Base-by-base conservation (phyloP, 2,888 invertebrate genomes). In the Campoplex nolae region DNA sequence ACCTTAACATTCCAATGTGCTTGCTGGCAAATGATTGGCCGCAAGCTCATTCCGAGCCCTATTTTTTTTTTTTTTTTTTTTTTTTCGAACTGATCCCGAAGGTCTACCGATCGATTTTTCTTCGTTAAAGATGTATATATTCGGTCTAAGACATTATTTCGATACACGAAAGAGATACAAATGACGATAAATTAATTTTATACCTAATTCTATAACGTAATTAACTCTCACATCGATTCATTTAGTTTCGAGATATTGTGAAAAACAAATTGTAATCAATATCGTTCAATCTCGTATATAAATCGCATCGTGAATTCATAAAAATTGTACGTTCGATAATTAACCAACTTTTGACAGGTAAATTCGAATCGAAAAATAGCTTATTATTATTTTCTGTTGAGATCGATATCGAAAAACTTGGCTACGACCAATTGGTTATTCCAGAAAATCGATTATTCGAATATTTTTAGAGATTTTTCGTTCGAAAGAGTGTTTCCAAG, bases 1-100 rank as follows among this genome's bases (percentile, higher is more conserved):
- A 83, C 86, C 86, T 86, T 76, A 86, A 86, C 86, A 86, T 86
- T 86, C 86, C 86, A 75, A 83, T 65, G 83, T 86, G 83, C 79
- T 79, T 83, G 83, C 71, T 54, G 75, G 76, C 76, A 23, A 73
- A 78, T 83, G 83, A 83, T 75, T 78, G 65, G 70, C 68, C 70
- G 73, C 70, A 54, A 75, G 78, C 84, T 65, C 80, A 80, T 76
- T 85, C 71, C 54, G 71, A 80, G 54, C 78, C 56, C 42, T 78
- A 68, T 70, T 68, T 78, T 23, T 23, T 23, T 23, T 23, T 23
- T 23, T 23, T 23, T 23, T 23, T 23, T 23, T 23, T 23, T 23
- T 23, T 23, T 78, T 70, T 68, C 23, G 54, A 78, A 38, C 68
- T 56, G 42, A 68, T 67, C 67, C 11, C 78, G 78, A 77, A 77